These are phyloP conservation scores for Xerus inauris DNA, from an alignment of 2,113 vertebrate species.

Conservation along the genomic window DNA sequence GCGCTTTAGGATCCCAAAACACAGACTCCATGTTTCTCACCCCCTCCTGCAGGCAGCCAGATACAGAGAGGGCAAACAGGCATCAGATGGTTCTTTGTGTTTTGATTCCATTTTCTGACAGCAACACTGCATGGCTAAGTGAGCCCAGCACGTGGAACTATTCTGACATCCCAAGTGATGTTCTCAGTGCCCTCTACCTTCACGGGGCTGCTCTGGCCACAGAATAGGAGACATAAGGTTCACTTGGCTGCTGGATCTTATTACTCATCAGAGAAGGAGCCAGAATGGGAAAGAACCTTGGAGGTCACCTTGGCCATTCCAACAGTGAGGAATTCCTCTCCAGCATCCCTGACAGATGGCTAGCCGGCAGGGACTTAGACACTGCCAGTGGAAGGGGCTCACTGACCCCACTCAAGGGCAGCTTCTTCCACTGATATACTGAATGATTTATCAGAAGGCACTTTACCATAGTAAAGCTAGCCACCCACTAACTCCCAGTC, in stretches of 20 bases:
- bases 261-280: neutral
- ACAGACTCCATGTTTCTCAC: neutral
- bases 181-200: neutral
- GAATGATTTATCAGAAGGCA: neutral
- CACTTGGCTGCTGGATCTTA: neutral
- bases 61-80: too few relatives aligned
- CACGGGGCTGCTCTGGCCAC: neutral
- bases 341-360: conserved; percentile 13
- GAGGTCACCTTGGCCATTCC: conserved; percentile 15
- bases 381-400: neutral
- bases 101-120: neutral
- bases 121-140: neutral
- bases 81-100: fast-evolving
- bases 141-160: neutral
- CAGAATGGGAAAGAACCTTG: neutral
- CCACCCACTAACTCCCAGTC: neutral
- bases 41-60: neutral
- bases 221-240: neutral
- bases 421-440: too few relatives aligned
- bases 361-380: neutral
- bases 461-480: neutral
- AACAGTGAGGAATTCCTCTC: neutral
- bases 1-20: neutral
- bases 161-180: neutral
- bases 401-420: neutral